Base-by-base conservation (phyloP, 2,888 invertebrate genomes). In the Nemapogon koenigi region DNA sequence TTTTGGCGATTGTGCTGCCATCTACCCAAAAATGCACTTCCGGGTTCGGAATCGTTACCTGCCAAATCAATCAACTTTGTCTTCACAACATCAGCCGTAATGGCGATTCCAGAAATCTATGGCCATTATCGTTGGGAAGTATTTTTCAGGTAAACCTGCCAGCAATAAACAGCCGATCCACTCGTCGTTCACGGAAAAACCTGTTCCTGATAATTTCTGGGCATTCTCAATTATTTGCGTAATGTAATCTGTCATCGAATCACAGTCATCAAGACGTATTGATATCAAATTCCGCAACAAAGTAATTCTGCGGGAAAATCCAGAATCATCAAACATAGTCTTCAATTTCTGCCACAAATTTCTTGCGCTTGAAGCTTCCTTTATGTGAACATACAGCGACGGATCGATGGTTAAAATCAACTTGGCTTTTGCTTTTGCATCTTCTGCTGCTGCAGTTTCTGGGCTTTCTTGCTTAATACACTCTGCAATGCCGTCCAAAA, bases 321-420 rank as follows among this genome's bases (percentile, higher is more conserved):
- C 50, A 1, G 46, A 44, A 13, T 27, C 28, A 13, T 27, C 49
- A 30, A 49, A 46, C 25, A 52, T 15, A 0, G 26, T 14, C 16
- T 46, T 46, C 6, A 51, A 17, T 15, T 40, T 49, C 1, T 15
- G 16, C 48, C 49, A 48, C 10, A 49, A 30, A 3, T 16, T 35
- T 4, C n/a, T n/a, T n/a, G n/a, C n/a, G n/a, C n/a, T n/a, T n/a
- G n/a, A n/a, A n/a, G n/a, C n/a, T n/a, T n/a, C 38, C n/a, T n/a
- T n/a, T n/a, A n/a, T n/a, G 13, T 27, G n/a, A 4, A 27, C 28
- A n/a, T 27, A 27, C n/a, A 27, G 13, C 4, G n/a, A n/a, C 13
- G 37, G 19, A 35, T 52, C 49, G 18, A 53, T 47, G 2, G 50
- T 47, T 22, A 52, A 41, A 14, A 50, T 42, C 4, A 52, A 16